Evolutionary conservation across 2,797 vertebrate genomes (phyloP), one percentile per base, ranked within the genome.

Genomic region (Rhadinocentrus ornatus): DNA sequence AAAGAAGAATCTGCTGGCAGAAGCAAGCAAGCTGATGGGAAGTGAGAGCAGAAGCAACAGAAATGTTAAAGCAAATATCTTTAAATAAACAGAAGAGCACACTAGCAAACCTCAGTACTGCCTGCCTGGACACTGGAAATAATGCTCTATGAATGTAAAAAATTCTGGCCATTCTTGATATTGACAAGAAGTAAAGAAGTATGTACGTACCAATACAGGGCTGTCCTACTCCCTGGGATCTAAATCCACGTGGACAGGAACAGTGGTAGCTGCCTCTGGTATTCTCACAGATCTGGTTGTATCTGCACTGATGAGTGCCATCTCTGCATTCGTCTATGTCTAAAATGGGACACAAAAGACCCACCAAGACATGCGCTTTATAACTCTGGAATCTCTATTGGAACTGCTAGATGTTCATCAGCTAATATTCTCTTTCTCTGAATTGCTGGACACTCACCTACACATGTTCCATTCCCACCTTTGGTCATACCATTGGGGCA

Each of bases 211-310:
- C 98, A 18, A 96, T 15, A 73, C 98, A 99, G 10, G 96, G 94
- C 20, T 94, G 92, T 41, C 96, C 97, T 24, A 93, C 60, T 64
- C 96, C 96, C 92, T 98, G 97, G 44, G 95, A 95, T 27, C 96
- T 95, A 90, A 95, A 96, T 0, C 97, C 98, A 20, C 96, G 86
- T 0, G 97, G 97, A 71, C 98, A 99, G 16, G 94, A 93, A 41
- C 98, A 99, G n/a, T 94, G 96, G 93, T 99, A 96, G 91, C 96
- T 97, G 60, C 97, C 96, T 70, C 92, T 91, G 1, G 93, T 96
- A 77, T 99, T 99, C 93, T 99, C 97, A 71, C 98, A 99, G 54
- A 97, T 94, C 93, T 99, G 98, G 87, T 98, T 98, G 79, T 97
- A 97, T 85, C 95, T 93, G 93, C 98, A 99, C 71, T 95, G 96